Conservation (phyloP, 23 tunicate genomes). For the Corella eumyota region DNA sequence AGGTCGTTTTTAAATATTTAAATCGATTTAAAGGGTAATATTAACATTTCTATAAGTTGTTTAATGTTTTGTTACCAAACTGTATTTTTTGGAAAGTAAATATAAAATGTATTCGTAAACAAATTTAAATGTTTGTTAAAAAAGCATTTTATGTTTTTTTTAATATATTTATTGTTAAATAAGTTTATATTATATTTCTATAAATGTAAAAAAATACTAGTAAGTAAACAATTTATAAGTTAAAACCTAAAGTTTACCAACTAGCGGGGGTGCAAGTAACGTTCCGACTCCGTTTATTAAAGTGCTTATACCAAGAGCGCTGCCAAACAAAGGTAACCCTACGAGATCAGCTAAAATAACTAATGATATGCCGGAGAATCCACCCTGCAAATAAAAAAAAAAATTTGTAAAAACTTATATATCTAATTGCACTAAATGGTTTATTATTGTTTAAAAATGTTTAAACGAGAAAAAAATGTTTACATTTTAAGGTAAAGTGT, state of each 20-base stretch:
- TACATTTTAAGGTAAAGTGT: too few species aligned
- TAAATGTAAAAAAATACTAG: neutral
- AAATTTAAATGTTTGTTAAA: too few species aligned
- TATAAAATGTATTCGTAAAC: too few species aligned
- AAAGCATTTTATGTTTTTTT: too few species aligned
- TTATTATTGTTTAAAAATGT: too few species aligned
- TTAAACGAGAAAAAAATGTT: too few species aligned
- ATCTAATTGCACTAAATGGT: too few species aligned
- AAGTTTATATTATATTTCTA: too few species aligned
- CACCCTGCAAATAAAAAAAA: too few species aligned
- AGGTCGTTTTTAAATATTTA: neutral
- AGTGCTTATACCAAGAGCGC: slow-evolving; percentile 76
- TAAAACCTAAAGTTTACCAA: slow-evolving; percentile 18
- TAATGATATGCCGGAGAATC: slow-evolving; percentile 80
- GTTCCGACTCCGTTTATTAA: slow-evolving; percentile 68
- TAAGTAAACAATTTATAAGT: neutral
- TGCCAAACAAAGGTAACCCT: slow-evolving; percentile 47
- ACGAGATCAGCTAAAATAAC: slow-evolving; percentile 80
- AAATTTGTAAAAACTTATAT: too few species aligned
- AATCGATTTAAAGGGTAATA: neutral
- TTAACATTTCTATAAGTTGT: neutral
- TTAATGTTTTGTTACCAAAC: neutral
- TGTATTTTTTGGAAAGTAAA: neutral
- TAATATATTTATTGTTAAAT: too few species aligned
- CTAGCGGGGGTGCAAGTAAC: slow-evolving; percentile 49